Conservation (phyloP, 2,113 vertebrate species). For the Zeus faber region DNA sequence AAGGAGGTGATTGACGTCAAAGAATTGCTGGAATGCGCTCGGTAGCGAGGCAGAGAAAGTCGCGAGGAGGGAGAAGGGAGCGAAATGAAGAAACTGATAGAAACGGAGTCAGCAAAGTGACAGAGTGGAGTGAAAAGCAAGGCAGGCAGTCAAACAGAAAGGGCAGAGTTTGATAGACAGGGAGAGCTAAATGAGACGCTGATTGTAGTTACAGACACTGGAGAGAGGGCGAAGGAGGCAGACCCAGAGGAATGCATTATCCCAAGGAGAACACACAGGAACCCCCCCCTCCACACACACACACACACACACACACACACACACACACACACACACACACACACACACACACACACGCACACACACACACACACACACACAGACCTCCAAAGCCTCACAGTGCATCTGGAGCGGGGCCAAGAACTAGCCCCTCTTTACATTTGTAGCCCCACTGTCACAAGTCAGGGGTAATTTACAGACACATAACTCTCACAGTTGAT, state of each 20-base stretch:
- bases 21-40: conserved; percentile 63
- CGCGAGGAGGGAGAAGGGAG: conserved; percentile 6
- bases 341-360: neutral
- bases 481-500: neutral
- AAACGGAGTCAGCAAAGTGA: neutral
- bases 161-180: neutral
- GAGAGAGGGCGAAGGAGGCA: too few relatives aligned
- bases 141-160: conserved; percentile 1
- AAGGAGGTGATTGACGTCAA: conserved; percentile 42
- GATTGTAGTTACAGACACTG: conserved; percentile 5
- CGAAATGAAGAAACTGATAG: conserved; percentile 6
- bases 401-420: conserved; percentile 27
- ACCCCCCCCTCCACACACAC: neutral
- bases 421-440: conserved; percentile 18
- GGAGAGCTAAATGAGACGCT: neutral
- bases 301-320: neutral
- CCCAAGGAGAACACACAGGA: neutral
- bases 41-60: conserved; percentile 14
- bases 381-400: conserved; percentile 4
- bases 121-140: conserved; percentile 4
- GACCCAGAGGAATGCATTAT: conserved; percentile 7
- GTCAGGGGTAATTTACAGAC: neutral
- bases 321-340: conserved; percentile 11
- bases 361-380: conserved; percentile 6
- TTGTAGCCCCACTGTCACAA: conserved; percentile 7